A percentile compares a stretch with the other conserved stretches of the same genome.
phyloP scores from a whole-genome alignment of 2,888 invertebrate species.

The Agonopterix arenella region DNA sequence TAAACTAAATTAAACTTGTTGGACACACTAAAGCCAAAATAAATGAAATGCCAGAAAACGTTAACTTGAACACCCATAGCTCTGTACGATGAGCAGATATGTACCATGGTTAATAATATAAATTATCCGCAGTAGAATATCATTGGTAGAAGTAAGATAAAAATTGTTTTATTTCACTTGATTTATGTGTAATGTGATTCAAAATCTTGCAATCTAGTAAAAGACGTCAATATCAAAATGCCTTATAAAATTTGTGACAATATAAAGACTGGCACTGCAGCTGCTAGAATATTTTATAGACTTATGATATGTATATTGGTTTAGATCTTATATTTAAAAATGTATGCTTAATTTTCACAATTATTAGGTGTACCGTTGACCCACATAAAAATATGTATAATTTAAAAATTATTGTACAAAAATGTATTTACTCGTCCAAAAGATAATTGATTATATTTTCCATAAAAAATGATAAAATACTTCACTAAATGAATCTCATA shows the following conservation, averaged over 20 bases:
- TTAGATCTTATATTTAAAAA: background rate
- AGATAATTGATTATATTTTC: slow-evolving; percentile 9
- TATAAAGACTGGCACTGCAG: slow-evolving; percentile 13
- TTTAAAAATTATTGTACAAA: slow-evolving; percentile 20
- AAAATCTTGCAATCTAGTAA: background rate
- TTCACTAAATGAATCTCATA: slow-evolving; percentile 14
- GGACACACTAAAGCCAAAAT: too few relatives aligned
- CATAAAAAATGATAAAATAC: slow-evolving; percentile 12
- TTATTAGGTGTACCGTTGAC: too few relatives aligned
- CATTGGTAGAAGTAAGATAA: background rate
- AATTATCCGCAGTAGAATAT: background rate
- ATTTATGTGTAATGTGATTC: background rate
- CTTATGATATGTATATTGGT: slow-evolving; percentile 1
- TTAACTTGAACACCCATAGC: too few relatives aligned
- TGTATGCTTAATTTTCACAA: too few relatives aligned
- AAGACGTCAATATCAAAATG: slow-evolving; percentile 33
- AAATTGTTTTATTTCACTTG: background rate
- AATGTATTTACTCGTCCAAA: slow-evolving; percentile 41
- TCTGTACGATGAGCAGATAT: too few relatives aligned
- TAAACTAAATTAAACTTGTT: too few relatives aligned
- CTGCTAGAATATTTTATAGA: slow-evolving; percentile 8
- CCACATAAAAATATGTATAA: too few relatives aligned
- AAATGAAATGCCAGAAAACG: too few relatives aligned
- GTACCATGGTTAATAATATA: background rate
- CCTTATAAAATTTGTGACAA: slow-evolving; percentile 45